Evolutionary conservation across 2,113 vertebrate species (phyloP).

Genomic region (Tichodroma muraria): DNA sequence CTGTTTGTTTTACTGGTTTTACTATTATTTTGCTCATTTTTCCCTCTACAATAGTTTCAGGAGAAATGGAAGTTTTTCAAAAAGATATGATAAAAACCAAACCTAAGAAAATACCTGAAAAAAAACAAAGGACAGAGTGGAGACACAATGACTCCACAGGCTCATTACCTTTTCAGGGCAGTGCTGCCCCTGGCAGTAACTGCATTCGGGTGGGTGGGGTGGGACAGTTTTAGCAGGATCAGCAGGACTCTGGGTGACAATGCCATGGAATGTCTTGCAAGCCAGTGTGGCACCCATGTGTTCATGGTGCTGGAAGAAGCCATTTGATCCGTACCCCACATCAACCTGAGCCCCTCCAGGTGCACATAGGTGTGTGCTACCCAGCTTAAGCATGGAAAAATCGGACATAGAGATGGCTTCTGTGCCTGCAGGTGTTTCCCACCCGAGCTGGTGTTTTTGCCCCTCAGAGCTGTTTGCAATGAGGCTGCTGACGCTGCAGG

Average conservation of each 20-base stretch:
- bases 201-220: too few species aligned
- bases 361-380: neutral
- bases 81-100: neutral
- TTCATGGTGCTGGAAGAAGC: neutral
- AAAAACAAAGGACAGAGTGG: neutral
- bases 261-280: neutral
- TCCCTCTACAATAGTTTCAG: neutral
- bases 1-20: too few species aligned
- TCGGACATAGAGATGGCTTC: neutral
- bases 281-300: neutral
- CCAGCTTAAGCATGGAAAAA: neutral
- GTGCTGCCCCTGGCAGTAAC: neutral
- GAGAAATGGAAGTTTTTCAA: neutral
- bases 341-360: neutral
- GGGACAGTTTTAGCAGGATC: neutral
- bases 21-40: neutral
- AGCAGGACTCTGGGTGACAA: neutral
- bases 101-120: rapidly evolving
- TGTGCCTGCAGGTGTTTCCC: neutral
- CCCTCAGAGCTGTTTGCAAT: neutral
- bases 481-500: neutral
- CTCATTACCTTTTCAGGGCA: rapidly evolving
- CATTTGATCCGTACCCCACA: neutral
- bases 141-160: rapidly evolving
- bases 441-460: neutral